Conservation (phyloP, 2,113 vertebrate genomes). For the Lagopus leucura region DNA sequence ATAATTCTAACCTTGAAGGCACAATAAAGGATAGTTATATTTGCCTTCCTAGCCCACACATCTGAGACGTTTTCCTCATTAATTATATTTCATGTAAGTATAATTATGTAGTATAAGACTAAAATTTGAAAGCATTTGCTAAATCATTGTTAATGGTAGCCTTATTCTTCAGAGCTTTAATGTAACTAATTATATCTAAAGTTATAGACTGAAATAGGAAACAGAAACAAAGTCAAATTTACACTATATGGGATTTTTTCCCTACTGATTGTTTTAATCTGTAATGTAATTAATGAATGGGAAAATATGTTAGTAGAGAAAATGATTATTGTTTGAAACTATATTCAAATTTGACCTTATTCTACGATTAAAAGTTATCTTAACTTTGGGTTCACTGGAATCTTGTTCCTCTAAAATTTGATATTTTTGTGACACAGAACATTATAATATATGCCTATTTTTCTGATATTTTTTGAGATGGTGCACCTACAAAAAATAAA, state of each 20-base stretch:
- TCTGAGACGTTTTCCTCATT: constrained; percentile 77
- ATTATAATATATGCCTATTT: neutral
- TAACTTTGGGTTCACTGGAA: neutral
- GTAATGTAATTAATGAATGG: constrained; percentile 58
- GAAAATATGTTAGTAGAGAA: constrained; percentile 24
- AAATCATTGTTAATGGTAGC: constrained; percentile 26
- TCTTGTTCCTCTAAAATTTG: neutral
- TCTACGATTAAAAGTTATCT: neutral
- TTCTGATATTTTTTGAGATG: neutral
- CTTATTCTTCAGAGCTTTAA: constrained; percentile 53
- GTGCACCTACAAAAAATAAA: neutral
- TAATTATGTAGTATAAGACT: constrained; percentile 67
- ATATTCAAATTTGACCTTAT: neutral
- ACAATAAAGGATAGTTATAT: constrained; percentile 77
- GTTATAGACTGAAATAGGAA: constrained; percentile 44
- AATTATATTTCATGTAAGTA: constrained; percentile 79
- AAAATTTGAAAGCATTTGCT: constrained; percentile 61
- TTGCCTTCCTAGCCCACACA: constrained; percentile 77
- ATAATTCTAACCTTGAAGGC: constrained; percentile 88
- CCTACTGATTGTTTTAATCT: constrained; percentile 58
- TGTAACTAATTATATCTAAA: constrained; percentile 50
- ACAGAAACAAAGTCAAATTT: constrained; percentile 9
- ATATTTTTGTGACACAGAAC: neutral
- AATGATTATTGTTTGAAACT: neutral
- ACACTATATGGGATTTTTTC: neutral